phyloP scores from a whole-genome alignment of 2,888 invertebrate genomes.

The Pseudeuparius sepicola region DNA sequence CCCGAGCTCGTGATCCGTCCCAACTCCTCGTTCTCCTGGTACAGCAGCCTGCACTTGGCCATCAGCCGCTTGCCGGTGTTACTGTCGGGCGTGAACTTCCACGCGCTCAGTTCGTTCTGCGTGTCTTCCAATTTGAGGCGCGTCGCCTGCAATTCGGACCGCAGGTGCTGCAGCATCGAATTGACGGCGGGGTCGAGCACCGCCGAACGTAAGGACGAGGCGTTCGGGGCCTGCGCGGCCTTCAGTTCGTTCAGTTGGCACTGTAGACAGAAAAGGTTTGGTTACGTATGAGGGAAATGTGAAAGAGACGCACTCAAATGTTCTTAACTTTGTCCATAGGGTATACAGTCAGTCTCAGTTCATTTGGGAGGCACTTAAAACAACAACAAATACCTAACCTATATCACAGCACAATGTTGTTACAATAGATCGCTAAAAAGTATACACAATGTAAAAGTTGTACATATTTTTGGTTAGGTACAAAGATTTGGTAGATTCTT shows the following conservation, averaged over 20 bases:
- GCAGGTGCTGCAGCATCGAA: conserved; percentile 80
- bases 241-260: conserved; percentile 91
- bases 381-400: no score
- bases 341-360: conserved; percentile 8
- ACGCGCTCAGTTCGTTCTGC: conserved; percentile 93
- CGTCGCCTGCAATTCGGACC: conserved; percentile 80
- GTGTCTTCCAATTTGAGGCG: conserved; percentile 91
- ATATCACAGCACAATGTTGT: no score
- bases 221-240: conserved; percentile 72
- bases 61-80: conserved; percentile 96
- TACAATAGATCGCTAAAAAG: no score
- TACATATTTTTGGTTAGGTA: no score
- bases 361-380: no score
- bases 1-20: conserved; percentile 94
- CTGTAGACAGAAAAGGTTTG: conserved; percentile 41
- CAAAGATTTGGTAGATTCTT: no score
- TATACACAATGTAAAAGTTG: no score
- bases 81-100: conserved; percentile 99
- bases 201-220: conserved; percentile 66
- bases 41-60: conserved; percentile 90
- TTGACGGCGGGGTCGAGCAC: conserved; percentile 94
- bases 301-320: conserved; percentile 24
- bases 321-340: conserved; percentile 23
- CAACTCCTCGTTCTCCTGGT: conserved; percentile 96
- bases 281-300: no score